A percentile compares a stretch with the other conserved stretches of the same genome.
Conservation (phyloP, 2,888 invertebrate species). For the Eupsilia transversa region DNA sequence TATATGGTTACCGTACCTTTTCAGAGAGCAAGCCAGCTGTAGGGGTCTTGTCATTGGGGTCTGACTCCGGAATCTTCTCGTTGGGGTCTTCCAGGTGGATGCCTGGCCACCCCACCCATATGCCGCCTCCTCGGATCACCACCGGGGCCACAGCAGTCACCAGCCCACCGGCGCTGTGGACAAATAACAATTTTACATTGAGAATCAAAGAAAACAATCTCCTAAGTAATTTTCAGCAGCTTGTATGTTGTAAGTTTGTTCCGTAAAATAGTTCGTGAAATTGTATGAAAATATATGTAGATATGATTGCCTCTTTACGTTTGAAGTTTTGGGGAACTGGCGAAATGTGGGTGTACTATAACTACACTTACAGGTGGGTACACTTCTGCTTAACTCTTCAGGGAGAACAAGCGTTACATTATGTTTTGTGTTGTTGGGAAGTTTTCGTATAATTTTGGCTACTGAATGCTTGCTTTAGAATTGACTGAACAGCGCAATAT, state of each 20-base stretch:
- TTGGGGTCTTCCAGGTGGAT: constrained; percentile 94
- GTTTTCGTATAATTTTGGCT: neutral
- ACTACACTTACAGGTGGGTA: no score
- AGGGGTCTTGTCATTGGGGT: constrained; percentile 96
- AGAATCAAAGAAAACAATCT: neutral
- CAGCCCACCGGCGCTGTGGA: constrained; percentile 95
- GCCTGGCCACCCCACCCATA: constrained; percentile 98
- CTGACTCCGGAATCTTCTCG: constrained; percentile 96
- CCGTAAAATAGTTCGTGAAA: neutral
- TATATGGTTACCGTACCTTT: constrained; percentile 90
- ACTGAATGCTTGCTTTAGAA: neutral
- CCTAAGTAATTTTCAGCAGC: neutral
- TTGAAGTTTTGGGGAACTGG: neutral
- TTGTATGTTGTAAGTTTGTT: neutral
- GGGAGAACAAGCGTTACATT: neutral
- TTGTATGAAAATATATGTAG: neutral
- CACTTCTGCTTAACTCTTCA: neutral
- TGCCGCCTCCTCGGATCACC: constrained; percentile 95
- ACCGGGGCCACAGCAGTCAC: constrained; percentile 98
- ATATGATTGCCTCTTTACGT: neutral
- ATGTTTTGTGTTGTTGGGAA: neutral
- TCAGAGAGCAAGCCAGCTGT: constrained; percentile 96
- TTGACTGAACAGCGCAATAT: neutral
- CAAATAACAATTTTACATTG: constrained; percentile 14
- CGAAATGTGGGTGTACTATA: neutral